Percentiles rank a stretch among this genome's conserved stretches.
Evolutionary conservation across 2,113 vertebrate genomes (phyloP).

Genomic region (Ochotona princeps): DNA sequence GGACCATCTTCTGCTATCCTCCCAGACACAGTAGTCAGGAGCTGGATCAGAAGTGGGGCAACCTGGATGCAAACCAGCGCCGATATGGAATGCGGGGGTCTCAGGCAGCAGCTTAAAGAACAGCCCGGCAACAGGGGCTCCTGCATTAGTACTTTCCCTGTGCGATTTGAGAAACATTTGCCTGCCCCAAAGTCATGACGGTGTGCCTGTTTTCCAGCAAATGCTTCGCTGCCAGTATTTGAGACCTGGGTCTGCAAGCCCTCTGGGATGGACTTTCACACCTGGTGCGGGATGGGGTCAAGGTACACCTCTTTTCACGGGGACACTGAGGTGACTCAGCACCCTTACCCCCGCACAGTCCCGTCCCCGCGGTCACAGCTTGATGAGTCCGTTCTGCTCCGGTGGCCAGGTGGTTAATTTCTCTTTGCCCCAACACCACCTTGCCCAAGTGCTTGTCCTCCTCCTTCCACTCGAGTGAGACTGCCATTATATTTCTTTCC

Average conservation of each 20-base stretch:
- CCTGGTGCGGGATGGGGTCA: background rate
- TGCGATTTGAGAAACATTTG: background rate
- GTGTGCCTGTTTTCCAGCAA: background rate
- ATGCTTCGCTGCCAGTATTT: background rate
- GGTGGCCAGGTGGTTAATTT: background rate
- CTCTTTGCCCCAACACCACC: background rate
- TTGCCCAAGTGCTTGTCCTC: background rate
- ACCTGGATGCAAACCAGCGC: too few relatives aligned
- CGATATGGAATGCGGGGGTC: too few relatives aligned
- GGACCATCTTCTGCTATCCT: too few relatives aligned
- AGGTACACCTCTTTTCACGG: too few relatives aligned
- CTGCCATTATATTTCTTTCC: too few relatives aligned
- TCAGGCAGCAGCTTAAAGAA: too few relatives aligned
- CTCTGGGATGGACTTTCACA: background rate
- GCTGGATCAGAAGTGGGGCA: too few relatives aligned
- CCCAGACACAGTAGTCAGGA: too few relatives aligned
- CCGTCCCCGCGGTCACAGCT: background rate
- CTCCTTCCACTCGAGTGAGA: background rate
- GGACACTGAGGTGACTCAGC: background rate
- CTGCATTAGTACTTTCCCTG: background rate
- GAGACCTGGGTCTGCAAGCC: background rate
- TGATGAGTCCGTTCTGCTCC: background rate
- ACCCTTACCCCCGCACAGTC: fast-evolving
- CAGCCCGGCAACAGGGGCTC: too few relatives aligned
- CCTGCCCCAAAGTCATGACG: background rate